Conservation (phyloP, 2,113 vertebrate species). For the Protobothrops mucrosquamatus region DNA sequence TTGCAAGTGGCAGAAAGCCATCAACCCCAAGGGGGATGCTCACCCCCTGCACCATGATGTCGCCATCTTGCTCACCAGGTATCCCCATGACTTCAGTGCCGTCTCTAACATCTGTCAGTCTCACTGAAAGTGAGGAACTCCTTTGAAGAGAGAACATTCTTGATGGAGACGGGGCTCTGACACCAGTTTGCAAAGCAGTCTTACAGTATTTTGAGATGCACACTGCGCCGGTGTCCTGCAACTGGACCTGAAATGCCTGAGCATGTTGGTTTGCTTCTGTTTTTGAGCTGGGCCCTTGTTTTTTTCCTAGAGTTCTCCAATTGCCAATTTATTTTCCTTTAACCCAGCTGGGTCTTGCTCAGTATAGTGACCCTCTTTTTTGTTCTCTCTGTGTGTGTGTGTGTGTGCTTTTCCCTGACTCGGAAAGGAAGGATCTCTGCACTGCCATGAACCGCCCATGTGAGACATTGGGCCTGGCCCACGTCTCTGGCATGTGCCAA, state of each 20-base stretch:
- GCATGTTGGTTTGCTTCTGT: neutral
- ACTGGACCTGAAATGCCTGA: neutral
- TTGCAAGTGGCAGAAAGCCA: slow-evolving; percentile 94
- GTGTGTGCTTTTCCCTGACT: neutral
- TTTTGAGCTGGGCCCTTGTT: too few relatives aligned
- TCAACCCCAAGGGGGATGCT: slow-evolving; percentile 87
- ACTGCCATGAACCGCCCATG: slow-evolving; percentile 87
- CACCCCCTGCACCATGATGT: slow-evolving; percentile 91
- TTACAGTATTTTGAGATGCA: neutral
- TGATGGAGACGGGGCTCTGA: neutral
- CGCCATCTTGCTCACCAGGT: slow-evolving; percentile 94
- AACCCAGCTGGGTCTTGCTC: fast-evolving
- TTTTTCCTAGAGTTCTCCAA: neutral
- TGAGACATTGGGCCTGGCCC: slow-evolving; percentile 93
- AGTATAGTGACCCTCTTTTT: neutral
- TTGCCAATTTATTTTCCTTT: neutral
- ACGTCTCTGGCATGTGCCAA: slow-evolving; percentile 94
- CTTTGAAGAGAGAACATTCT: neutral
- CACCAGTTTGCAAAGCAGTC: neutral
- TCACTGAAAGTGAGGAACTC: neutral
- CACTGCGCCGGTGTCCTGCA: neutral
- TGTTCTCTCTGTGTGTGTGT: slow-evolving; percentile 20
- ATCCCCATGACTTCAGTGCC: neutral
- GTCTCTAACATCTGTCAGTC: neutral
- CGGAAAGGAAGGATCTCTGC: slow-evolving; percentile 92